Base-by-base conservation (phyloP, 2,888 invertebrate genomes). In the Caprella mutica region DNA sequence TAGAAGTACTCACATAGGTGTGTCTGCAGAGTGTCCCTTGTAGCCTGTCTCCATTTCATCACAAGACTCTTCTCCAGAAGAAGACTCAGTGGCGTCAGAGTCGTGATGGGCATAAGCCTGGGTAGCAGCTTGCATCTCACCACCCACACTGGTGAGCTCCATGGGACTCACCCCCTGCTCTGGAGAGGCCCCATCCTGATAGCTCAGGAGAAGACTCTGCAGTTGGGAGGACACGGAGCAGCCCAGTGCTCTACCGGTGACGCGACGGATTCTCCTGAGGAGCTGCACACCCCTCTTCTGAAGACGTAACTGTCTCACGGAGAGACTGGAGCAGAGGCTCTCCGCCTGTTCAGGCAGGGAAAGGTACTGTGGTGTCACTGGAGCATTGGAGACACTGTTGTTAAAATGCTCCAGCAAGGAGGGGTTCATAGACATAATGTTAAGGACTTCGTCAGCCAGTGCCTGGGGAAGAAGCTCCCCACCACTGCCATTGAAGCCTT, bases 21-120 rank as follows among this genome's bases (percentile, higher is more conserved):
- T 39, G 52, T 40, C 46, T 44, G 44, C 52, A 23, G 58, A 46
- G 30, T 50, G 61, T 52, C 29, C 50, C 30, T 65, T 21, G 30
- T 48, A 48, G 48, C 60, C 65, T 29, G 62, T 65, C 23, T 72
- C 71, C 55, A 84, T 81, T 72, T 93, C 92, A 76, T 93, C 92
- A 72, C 88, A 88, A 69, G 90, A 91, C 72, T 93, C 93, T 30
- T 89, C 91, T 53, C 91, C 93, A 17, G 92, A 92, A 70, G 91
- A 92, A 61, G 90, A 90, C 17, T 84, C 89, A 1, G 94, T 94
- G 33, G 88, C 91, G 75, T 94, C 93, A 1, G 91, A 90, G 73
- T 94, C 93, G 65, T 89, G 77, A 68, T 83, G 82, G 59, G 78
- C 77, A 70, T 87, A 84, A 52, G 63, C 55, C 27, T 51, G 59